phyloP scores from a whole-genome alignment of 2,888 invertebrate species.

The Sepioteuthis lessoniana region DNA sequence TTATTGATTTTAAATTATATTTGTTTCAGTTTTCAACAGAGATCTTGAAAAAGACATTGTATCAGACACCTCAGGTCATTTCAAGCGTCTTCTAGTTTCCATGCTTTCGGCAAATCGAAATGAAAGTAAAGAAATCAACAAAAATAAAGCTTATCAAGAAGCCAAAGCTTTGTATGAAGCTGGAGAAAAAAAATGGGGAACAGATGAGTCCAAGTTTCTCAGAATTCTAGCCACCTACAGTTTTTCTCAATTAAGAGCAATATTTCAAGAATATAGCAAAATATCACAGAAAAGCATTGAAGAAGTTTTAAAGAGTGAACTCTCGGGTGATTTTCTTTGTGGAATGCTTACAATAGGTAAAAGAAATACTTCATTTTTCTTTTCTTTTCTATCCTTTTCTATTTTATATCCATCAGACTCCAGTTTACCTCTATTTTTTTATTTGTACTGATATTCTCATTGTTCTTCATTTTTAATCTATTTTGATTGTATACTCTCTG shows the following conservation, averaged over 20 bases:
- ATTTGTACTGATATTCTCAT: background rate
- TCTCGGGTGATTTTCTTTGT: slow-evolving; percentile 74
- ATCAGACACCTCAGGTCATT: slow-evolving; percentile 74
- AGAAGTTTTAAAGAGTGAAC: slow-evolving; percentile 73
- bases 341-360: slow-evolving; percentile 73
- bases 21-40: slow-evolving; percentile 69
- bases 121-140: slow-evolving; percentile 78
- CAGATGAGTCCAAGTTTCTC: slow-evolving; percentile 75
- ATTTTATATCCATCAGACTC: too few species aligned
- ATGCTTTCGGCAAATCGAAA: slow-evolving; percentile 75
- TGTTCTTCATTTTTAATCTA: background rate
- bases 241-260: slow-evolving; percentile 85
- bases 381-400: too few species aligned
- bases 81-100: slow-evolving; percentile 72
- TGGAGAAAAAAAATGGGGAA: slow-evolving; percentile 74
- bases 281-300: slow-evolving; percentile 81
- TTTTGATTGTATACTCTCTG: background rate
- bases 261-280: slow-evolving; percentile 85
- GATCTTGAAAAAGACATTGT: slow-evolving; percentile 74
- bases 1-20: background rate
- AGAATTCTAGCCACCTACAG: slow-evolving; percentile 73
- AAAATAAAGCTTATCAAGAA: slow-evolving; percentile 73
- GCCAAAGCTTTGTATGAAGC: slow-evolving; percentile 71
- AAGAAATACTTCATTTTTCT: background rate
- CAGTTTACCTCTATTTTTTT: too few species aligned